These are phyloP conservation scores for Pteropus alecto DNA, from an alignment of 2,113 vertebrate genomes.

Conservation along the genomic window DNA sequence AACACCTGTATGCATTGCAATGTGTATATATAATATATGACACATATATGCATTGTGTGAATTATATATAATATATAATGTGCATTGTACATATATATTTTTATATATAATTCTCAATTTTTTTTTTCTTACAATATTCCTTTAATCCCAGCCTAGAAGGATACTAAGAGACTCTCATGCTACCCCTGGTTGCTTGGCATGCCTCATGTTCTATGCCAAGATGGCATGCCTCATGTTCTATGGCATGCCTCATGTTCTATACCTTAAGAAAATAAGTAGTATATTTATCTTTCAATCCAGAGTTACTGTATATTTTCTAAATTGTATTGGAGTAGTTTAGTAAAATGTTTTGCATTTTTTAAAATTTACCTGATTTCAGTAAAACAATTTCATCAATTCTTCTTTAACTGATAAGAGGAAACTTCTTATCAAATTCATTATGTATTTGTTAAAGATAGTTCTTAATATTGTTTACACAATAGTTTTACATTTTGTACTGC, in stretches of 20 bases:
- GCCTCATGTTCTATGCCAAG: not conserved
- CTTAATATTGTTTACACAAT: not conserved
- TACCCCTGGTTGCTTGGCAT: not conserved
- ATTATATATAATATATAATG: too few relatives aligned
- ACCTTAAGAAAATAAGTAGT: not conserved
- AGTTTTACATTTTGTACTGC: not conserved
- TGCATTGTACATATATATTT: not conserved
- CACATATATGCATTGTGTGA: too few relatives aligned
- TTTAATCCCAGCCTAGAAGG: not conserved
- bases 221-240: not conserved
- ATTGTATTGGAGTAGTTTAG: not conserved
- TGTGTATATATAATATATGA: not conserved
- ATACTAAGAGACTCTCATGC: not conserved
- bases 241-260: not conserved
- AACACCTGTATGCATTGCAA: not conserved
- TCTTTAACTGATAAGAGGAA: not conserved
- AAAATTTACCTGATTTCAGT: not conserved
- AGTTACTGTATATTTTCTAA: not conserved
- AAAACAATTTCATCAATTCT: not conserved
- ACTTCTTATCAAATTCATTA: not conserved
- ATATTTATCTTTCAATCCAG: not conserved
- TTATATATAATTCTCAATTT: not conserved
- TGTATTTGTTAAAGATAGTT: not conserved
- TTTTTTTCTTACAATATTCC: not conserved
- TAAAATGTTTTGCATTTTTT: not conserved